Base-by-base conservation (phyloP, 2,888 invertebrate species). In the Hirtodrosophila confusa region DNA sequence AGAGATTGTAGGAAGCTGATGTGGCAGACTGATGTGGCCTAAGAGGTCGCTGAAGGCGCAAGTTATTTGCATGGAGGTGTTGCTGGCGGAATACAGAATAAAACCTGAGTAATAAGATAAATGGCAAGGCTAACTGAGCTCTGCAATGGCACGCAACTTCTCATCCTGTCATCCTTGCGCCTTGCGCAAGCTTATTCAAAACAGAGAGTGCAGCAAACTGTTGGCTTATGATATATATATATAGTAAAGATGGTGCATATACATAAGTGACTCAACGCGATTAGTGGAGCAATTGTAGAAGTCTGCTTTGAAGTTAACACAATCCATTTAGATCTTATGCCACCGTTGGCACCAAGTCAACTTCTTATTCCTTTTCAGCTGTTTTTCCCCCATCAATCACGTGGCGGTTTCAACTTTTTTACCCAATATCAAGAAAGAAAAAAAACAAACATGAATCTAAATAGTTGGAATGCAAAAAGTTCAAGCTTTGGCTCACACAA, bases 371-470 rank as follows among this genome's bases (percentile, higher is more conserved):
- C 31, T 43, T 29, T n/a, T 43, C n/a, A 23, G 27, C 33, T 51
- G 40, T 36, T 54, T 54, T 53, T 56, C 12, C 23, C 17, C 66
- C 75, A 75, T 73, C 73, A 73, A 73, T 73, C 73, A 73, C 70
- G 69, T 66, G 57, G 70, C 40, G 70, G 70, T 56, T 66, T 69
- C 58, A 73, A 69, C 65, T 72, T 74, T 61, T 10, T 29, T 10
- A 11, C 5, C 4, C n/a, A 5, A 4, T 0, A 33, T 5, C 6
- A 27, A 27, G 3, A 27, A 27, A 27, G 27, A 1, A 6, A 27
- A 8, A 37, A 58, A 39, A 48, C 27, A 24, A 39, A 41, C 47
- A 63, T 54, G 54, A 39, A 47, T 48, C 64, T 27, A 54, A 51
- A 62, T 66, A 75, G 75, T 74, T 74, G 35, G 35, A 47, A 57